Conservation (phyloP, 2,888 invertebrate genomes). For the Mythimna loreyi region DNA sequence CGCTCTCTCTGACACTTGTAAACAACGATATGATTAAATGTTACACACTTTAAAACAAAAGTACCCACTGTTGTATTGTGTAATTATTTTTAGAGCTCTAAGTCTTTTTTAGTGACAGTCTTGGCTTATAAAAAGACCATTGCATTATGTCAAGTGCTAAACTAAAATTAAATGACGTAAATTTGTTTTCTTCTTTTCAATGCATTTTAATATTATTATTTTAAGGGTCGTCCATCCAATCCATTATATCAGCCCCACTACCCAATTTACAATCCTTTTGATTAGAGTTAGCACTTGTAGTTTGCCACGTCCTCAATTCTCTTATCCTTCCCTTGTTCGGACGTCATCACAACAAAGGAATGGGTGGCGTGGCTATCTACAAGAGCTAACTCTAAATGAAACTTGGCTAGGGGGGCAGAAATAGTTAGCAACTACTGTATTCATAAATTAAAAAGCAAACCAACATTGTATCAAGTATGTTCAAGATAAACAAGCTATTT, state of each 20-base stretch:
- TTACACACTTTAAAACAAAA: slow-evolving; percentile 10
- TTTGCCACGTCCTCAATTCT: no score
- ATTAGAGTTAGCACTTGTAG: no score
- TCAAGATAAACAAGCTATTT: background rate
- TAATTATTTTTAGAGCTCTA: background rate
- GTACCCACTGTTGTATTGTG: background rate
- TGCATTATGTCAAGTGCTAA: background rate
- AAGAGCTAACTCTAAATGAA: no score
- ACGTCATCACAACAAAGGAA: no score
- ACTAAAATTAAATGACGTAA: background rate
- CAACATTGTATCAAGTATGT: background rate
- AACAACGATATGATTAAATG: slow-evolving; percentile 16
- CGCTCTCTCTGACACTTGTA: slow-evolving; percentile 14
- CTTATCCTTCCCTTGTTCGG: no score
- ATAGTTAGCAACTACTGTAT: background rate
- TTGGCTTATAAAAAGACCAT: background rate
- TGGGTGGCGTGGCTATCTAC: no score
- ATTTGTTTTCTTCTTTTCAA: background rate
- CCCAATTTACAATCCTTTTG: no score
- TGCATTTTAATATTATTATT: background rate
- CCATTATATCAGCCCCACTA: no score
- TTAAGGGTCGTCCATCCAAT: background rate
- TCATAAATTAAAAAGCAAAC: background rate
- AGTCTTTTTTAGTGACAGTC: background rate
- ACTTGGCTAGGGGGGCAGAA: no score